Evolutionary conservation across 2,888 invertebrate genomes (phyloP), one percentile per base, ranked within the genome.

Genomic region (Ormyrus nitidulus): DNA sequence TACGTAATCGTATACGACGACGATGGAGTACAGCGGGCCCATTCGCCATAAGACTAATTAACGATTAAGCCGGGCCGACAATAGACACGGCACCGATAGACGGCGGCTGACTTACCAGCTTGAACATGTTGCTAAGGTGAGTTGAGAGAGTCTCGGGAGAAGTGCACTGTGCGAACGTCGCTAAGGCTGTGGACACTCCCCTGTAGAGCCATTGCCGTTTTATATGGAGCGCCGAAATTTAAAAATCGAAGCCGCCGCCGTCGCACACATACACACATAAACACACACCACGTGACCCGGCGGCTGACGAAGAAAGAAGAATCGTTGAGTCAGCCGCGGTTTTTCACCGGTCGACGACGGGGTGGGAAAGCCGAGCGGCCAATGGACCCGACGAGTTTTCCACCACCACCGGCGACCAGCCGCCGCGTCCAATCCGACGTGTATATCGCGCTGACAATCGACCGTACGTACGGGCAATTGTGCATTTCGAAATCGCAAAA

Each of bases 51-150:
- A 62, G 49, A 75, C 48, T 61, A 51, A 65, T 69, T 62, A 58
- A 53, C 34, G 34, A 34, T 34, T 34, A 34, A 34, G 34, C 54
- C 34, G 54, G 51, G 34, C 6, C 19, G 44, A 34, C 34, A 49
- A 77, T 49, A 49, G 56, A 46, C 19, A 4, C 34, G 13, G 56
- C 7, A 49, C 0, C 0, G 10, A 46, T 34, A 65, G 70, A 13
- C 13, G 34, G 34, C 19, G 54, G 56, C 8, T 5, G 5, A n/a
- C 90, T 90, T 88, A 90, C 90, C 90, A 90, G 85, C 88, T 90
- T 90, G 90, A 89, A 90, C 90, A 90, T 90, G 87, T 85, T 89
- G 89, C 46, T 68, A 46, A 53, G 6, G 34, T 9, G 46, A 19
- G 5, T 7, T n/a, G 54, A 59, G 69, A 76, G 76, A 46, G 65